Evolutionary conservation across 2,113 vertebrate species (phyloP), one percentile per base, ranked within the genome.

Genomic region (Melanerpes formicivorus): DNA sequence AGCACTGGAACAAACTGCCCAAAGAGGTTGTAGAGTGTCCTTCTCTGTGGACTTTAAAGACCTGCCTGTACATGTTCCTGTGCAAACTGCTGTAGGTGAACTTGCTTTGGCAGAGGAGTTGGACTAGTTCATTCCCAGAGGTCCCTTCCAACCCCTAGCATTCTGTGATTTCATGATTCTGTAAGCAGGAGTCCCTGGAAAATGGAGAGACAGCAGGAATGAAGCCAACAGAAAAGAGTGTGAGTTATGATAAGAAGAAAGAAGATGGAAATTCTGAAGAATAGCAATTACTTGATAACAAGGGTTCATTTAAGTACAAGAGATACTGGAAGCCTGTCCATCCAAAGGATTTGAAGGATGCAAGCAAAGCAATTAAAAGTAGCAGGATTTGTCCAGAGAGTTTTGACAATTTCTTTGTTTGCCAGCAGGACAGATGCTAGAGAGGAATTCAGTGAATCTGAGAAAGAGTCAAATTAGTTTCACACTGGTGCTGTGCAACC

Each of bases 191-290:
- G 71, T 37, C 84, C n/a, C 60, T 93, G 94, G 64, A 95, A 96
- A 95, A 90, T 46, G 26, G 56, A 73, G 40, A 93, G 17, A 66
- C 34, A 92, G 71, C 67, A 92, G 67, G 40, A 90, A 83, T 58
- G 60, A 80, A 89, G 84, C 81, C 81, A 95, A 72, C 34, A 94
- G 72, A 92, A 87, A 80, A 92, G 64, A 93, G 79, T 94, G 82
- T 65, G 85, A 67, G 40, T 62, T 78, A 78, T 82, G 91, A 94
- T 95, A 96, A 92, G 75, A 76, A 92, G 71, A 80, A 82, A 86
- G 56, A 84, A 78, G 67, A 76, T 54, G 75, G 37, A 87, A 92
- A 87, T 92, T 88, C 56, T 85, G 81, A 85, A 90, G 81, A 95
- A 83, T 44, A 84, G 48, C 65, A 92, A 88, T 90, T 93, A 92